Percentiles rank a stretch among this genome's conserved stretches.
These are phyloP conservation scores for Punctoribates punctum DNA, from an alignment of 2,888 invertebrate genomes.

Conservation along the genomic window DNA sequence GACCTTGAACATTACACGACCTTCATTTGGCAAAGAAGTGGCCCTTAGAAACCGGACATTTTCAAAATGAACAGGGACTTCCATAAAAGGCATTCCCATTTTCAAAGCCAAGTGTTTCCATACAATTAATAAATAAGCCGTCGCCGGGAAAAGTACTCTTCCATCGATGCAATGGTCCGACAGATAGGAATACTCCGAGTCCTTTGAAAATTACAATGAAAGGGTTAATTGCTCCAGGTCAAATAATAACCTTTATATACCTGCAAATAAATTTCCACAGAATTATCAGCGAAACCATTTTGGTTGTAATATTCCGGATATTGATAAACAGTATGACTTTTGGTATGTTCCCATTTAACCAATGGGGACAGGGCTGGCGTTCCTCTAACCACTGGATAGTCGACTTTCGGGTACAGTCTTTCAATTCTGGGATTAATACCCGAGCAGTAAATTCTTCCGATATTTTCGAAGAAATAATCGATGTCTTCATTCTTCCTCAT, in stretches of 20 bases:
- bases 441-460: constrained; percentile 69
- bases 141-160: constrained; percentile 58
- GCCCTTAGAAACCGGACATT: constrained; percentile 36
- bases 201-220: too few relatives aligned
- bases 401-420: constrained; percentile 69
- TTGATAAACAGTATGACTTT: constrained; percentile 72
- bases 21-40: constrained; percentile 5
- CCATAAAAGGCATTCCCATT: background rate
- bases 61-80: constrained; percentile 38
- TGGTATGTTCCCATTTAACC: constrained; percentile 88
- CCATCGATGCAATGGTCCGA: constrained; percentile 64
- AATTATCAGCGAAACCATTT: background rate
- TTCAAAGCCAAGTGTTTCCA: constrained; percentile 61
- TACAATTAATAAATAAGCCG: constrained; percentile 62
- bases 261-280: background rate
- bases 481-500: too few relatives aligned
- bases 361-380: constrained; percentile 84
- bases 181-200: constrained; percentile 59
- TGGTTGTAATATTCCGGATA: constrained; percentile 54
- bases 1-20: constrained; percentile 25
- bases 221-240: too few relatives aligned
- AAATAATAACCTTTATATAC: too few relatives aligned
- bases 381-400: constrained; percentile 81
- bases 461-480: constrained; percentile 46
- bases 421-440: constrained; percentile 72